Conservation (phyloP, 1,140 invertebrate genomes). For the Trichonephila inaurata region DNA sequence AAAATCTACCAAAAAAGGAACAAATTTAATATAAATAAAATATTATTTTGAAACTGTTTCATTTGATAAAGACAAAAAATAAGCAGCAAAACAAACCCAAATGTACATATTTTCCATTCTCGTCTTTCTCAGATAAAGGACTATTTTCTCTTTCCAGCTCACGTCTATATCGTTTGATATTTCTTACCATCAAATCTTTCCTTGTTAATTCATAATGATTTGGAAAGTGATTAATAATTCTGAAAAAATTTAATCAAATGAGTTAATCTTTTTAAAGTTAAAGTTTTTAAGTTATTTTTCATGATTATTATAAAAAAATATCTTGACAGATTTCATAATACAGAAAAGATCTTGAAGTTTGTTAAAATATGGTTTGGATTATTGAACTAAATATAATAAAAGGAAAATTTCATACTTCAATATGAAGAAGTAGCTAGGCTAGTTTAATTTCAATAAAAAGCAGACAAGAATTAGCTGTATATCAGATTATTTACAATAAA, state of each 20-base stretch:
- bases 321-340: background rate
- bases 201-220: constrained; percentile 97
- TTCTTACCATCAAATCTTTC: constrained; percentile 97
- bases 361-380: background rate
- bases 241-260: constrained; percentile 78
- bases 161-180: constrained; percentile 95
- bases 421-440: no score
- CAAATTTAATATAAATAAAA: background rate
- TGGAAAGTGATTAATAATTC: constrained; percentile 93
- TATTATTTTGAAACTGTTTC: background rate
- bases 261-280: no score
- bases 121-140: constrained; percentile 88
- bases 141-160: constrained; percentile 95
- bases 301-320: background rate
- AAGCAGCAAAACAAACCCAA: constrained; percentile 83
- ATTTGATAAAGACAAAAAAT: background rate
- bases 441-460: no score
- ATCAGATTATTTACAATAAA: no score
- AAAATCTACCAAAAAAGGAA: constrained; percentile 86
- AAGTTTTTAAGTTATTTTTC: background rate
- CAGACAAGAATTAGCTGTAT: no score
- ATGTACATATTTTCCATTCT: constrained; percentile 83
- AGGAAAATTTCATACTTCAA: no score
- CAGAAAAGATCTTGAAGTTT: background rate
- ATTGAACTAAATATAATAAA: background rate